phyloP scores from a whole-genome alignment of 2,888 invertebrate species.

The Rutpela maculata region DNA sequence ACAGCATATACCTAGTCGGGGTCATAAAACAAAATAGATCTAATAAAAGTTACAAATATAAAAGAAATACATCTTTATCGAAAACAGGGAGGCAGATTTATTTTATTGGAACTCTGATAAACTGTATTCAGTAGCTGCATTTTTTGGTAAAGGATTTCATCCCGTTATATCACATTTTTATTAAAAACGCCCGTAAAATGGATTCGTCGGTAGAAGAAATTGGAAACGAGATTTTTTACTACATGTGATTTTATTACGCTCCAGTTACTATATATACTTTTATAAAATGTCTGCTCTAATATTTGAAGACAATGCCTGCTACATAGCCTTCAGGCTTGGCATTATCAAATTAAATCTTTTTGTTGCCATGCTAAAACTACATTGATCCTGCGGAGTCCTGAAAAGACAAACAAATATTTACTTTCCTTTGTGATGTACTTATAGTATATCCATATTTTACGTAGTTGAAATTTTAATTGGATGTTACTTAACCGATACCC shows the following conservation, averaged over 20 bases:
- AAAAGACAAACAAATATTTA: slow-evolving; percentile 3
- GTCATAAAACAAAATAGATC: slow-evolving; percentile 38
- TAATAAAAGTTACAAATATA: slow-evolving; percentile 45
- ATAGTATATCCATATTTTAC: no score
- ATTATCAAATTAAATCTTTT: slow-evolving; percentile 32
- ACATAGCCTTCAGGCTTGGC: slow-evolving; percentile 1
- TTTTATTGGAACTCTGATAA: slow-evolving; percentile 60
- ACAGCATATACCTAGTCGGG: slow-evolving; percentile 31
- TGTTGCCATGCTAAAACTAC: slow-evolving; percentile 11
- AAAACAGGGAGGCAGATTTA: slow-evolving; percentile 47
- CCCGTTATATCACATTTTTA: slow-evolving; percentile 57
- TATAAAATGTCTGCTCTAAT: slow-evolving; percentile 33
- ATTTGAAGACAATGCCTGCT: slow-evolving; percentile 34
- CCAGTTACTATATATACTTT: slow-evolving; percentile 36
- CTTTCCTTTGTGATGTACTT: not conserved
- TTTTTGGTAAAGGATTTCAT: slow-evolving; percentile 45
- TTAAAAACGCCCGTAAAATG: slow-evolving; percentile 59
- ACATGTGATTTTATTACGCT: slow-evolving; percentile 45
- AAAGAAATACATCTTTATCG: slow-evolving; percentile 51
- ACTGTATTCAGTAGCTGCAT: slow-evolving; percentile 49
- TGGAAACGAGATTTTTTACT: slow-evolving; percentile 50
- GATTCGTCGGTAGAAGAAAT: slow-evolving; percentile 55
- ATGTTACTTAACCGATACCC: no score
- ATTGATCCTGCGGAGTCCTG: not conserved
- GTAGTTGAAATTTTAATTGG: no score